Evolutionary conservation across 1,140 invertebrate genomes (phyloP).

Genomic region (Cydia amplana): DNA sequence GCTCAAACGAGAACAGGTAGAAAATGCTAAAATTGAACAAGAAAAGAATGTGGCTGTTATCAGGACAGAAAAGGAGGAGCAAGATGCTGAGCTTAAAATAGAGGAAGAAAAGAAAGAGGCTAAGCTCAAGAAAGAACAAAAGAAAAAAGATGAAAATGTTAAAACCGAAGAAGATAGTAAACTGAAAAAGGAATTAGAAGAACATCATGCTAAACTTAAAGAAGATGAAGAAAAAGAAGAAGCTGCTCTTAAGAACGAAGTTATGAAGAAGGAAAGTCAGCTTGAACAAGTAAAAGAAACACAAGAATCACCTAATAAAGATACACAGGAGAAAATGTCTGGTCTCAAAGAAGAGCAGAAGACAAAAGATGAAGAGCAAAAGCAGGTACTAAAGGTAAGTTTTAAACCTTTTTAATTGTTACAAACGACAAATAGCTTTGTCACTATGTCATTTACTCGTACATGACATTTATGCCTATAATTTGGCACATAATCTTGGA

Average conservation of each 20-base stretch:
- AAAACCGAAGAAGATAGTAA: conserved; percentile 40
- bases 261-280: conserved; percentile 34
- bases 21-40: conserved; percentile 40
- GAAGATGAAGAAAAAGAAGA: conserved; percentile 35
- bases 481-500: too few species aligned
- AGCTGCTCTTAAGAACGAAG: conserved; percentile 14
- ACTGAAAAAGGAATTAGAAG: conserved; percentile 36
- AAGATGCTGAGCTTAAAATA: conserved; percentile 29
- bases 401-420: too few species aligned
- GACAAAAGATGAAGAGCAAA: conserved; percentile 34
- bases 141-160: conserved; percentile 33
- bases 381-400: conserved; percentile 30
- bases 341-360: conserved; percentile 39
- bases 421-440: too few species aligned
- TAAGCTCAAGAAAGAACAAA: conserved; percentile 33
- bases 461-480: too few species aligned
- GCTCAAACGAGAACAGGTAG: conserved; percentile 24
- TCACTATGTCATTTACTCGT: too few species aligned
- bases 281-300: conserved; percentile 37
- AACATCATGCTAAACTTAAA: conserved; percentile 44
- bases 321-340: conserved; percentile 38
- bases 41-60: conserved; percentile 14
- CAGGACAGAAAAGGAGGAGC: conserved; percentile 38
- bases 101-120: conserved; percentile 39
- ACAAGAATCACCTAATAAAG: conserved; percentile 4